phyloP scores from a whole-genome alignment of 2,888 invertebrate species.

The Oscheius sp. region DNA sequence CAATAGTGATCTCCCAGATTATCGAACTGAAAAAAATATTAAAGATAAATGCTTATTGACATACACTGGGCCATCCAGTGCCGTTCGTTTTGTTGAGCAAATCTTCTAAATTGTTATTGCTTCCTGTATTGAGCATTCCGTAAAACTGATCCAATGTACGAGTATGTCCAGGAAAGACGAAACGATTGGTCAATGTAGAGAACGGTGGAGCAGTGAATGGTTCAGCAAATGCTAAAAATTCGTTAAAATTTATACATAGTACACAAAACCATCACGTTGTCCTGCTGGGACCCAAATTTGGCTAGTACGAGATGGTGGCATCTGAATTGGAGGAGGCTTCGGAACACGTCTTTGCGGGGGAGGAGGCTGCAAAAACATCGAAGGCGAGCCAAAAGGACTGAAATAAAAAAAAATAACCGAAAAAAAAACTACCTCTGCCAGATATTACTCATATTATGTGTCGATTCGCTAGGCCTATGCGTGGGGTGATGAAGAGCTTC shows the following conservation, averaged over 20 bases:
- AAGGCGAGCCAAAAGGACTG: not conserved
- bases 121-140: not conserved
- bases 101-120: too few species aligned
- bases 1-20: too few species aligned
- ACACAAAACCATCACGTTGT: slow-evolving; percentile 1
- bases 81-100: too few species aligned
- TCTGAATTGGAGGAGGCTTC: not conserved
- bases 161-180: not conserved
- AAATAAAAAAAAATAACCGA: not conserved
- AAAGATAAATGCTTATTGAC: too few species aligned
- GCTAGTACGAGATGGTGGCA: not conserved
- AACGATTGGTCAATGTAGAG: not conserved
- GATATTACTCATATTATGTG: not conserved
- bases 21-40: too few species aligned
- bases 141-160: not conserved
- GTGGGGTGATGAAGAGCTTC: not conserved
- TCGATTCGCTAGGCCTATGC: not conserved
- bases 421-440: not conserved
- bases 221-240: not conserved
- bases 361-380: not conserved
- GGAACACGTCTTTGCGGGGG: not conserved
- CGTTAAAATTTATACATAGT: not conserved
- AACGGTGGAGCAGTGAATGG: slow-evolving; percentile 12
- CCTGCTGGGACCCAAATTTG: not conserved
- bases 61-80: too few species aligned